Evolutionary conservation across 1,140 invertebrate genomes (phyloP).

Genomic region (Brachionus calyciflorus): DNA sequence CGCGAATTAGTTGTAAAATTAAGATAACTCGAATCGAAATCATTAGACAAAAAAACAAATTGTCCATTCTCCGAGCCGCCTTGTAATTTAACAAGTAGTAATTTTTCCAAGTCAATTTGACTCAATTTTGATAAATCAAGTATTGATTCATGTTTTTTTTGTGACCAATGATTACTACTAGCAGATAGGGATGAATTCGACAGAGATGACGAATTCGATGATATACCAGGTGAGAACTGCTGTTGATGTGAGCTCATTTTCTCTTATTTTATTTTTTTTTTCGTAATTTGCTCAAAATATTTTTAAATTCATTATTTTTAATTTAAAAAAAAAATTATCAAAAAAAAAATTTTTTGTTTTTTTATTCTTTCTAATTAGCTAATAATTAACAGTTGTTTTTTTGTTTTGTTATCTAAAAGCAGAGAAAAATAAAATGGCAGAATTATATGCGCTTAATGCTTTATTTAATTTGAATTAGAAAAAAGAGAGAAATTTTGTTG

Average conservation of each 20-base stretch:
- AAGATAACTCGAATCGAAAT: neutral
- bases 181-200: neutral
- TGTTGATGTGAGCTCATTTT: slow-evolving; percentile 4
- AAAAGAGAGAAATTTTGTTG: too few relatives aligned
- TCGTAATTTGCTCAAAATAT: too few relatives aligned
- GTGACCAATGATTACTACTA: slow-evolving; percentile 29
- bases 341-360: neutral
- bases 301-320: neutral
- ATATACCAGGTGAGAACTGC: neutral
- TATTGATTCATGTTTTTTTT: slow-evolving; percentile 20
- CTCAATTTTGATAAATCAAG: slow-evolving; percentile 7
- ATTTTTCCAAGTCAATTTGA: slow-evolving; percentile 19
- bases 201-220: slow-evolving; percentile 14
- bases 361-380: slow-evolving; percentile 12
- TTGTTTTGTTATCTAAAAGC: neutral
- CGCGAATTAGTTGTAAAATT: neutral
- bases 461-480: neutral
- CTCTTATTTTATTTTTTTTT: too few relatives aligned
- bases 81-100: neutral
- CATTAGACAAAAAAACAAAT: neutral
- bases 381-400: slow-evolving; percentile 29
- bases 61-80: slow-evolving; percentile 44
- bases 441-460: slow-evolving; percentile 1
- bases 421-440: slow-evolving; percentile 17
- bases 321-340: too few relatives aligned